Percentiles rank a stretch among this genome's conserved stretches.
Evolutionary conservation across 1,140 invertebrate species (phyloP).

Genomic region (Neelides sp.): DNA sequence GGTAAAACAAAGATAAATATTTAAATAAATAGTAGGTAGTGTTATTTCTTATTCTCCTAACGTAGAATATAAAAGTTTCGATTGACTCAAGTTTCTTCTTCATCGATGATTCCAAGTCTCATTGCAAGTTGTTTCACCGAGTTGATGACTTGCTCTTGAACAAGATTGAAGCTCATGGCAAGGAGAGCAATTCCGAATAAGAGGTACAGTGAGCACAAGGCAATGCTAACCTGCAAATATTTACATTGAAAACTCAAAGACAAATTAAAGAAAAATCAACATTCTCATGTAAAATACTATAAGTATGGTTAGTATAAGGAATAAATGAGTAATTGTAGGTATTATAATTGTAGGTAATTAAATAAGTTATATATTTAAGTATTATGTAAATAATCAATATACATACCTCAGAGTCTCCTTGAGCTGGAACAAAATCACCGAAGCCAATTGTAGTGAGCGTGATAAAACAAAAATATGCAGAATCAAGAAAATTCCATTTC

Average conservation of each 20-base stretch:
- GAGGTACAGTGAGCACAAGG: slow-evolving; percentile 81
- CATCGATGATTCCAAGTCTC: slow-evolving; percentile 69
- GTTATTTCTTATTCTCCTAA: not conserved
- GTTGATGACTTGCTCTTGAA: slow-evolving; percentile 79
- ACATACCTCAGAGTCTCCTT: slow-evolving; percentile 40
- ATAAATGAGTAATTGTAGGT: too few species aligned
- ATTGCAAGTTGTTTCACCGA: slow-evolving; percentile 71
- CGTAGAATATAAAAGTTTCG: not conserved
- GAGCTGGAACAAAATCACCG: slow-evolving; percentile 80
- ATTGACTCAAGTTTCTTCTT: slow-evolving; percentile 45
- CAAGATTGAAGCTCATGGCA: slow-evolving; percentile 97
- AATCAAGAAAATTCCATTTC: slow-evolving; percentile 71
- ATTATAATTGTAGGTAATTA: too few species aligned
- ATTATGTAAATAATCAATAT: slow-evolving; percentile 30
- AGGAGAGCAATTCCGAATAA: slow-evolving; percentile 91
- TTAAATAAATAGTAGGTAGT: not conserved
- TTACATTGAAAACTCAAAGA: slow-evolving; percentile 4
- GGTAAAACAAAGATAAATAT: not conserved
- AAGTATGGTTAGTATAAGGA: too few species aligned
- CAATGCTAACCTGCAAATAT: slow-evolving; percentile 52
- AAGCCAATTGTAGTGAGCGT: slow-evolving; percentile 91
- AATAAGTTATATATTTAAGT: too few species aligned
- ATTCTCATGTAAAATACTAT: too few species aligned
- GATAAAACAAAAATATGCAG: slow-evolving; percentile 91
- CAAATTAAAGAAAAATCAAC: too few species aligned